Base-by-base conservation (phyloP, 2,888 invertebrate species). In the Caradrina clavipalpis region DNA sequence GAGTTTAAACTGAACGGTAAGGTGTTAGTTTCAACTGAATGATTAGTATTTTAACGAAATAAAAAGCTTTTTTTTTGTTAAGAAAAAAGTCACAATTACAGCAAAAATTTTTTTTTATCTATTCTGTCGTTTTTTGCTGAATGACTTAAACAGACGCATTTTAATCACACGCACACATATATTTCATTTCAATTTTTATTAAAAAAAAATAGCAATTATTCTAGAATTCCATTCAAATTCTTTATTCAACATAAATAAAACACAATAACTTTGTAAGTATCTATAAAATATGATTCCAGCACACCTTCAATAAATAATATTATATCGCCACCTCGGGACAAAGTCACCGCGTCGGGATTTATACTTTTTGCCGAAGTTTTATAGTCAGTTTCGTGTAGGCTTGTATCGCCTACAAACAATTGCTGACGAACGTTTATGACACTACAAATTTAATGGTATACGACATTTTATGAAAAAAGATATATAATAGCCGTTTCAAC, bases 381-480 rank as follows among this genome's bases (percentile, higher is more conserved):
- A 90, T 86, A 90, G 91, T 85, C 76, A 79, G 89, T 91, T 91
- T 89, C 89, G 71, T 85, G 78, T 71, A 81, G 83, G 83, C 78
- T 85, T 73, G 80, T 72, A 69, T 77, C 72, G 74, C 76, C 80
- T 80, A 81, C 81, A 76, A 84, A 87, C 81, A 81, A 84, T 87
- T 83, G 80, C 76, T 69, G 65, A 60, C 63, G 70, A 69, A 64
- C 67, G 61, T 86, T 86, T 87, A 86, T 82, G 80, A 81, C 74
- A 62, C 74, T 72, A 82, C 86, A 84, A 85, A 86, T 81, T 83
- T 77, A 71, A 78, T 69, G 35, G 50, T 31, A 75, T 76, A 66
- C 51, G 73, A 73, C 59, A 42, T 65, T 31, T 64, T 55, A 1
- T 4, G 22, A 65, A 60, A 76, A 73, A 67, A 60, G n/a, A 64